Percentiles rank a stretch among this genome's conserved stretches.
phyloP scores from a whole-genome alignment of 2,888 invertebrate genomes.

The Brachyopa scutellaris region DNA sequence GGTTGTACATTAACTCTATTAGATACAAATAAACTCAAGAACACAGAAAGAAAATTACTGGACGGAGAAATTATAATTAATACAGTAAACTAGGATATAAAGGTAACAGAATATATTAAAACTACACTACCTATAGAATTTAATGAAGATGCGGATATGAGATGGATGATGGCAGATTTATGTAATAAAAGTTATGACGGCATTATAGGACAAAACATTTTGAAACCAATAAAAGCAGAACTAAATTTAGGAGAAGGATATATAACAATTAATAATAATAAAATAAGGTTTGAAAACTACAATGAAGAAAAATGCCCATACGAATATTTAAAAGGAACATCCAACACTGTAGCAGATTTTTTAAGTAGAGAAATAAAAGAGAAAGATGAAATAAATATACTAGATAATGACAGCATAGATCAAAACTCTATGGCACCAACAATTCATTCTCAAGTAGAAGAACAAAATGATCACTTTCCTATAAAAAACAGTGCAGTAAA shows the following conservation, averaged over 20 bases:
- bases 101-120: background rate
- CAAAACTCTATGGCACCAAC: background rate
- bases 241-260: background rate
- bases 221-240: background rate
- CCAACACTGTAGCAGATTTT: background rate
- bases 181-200: background rate
- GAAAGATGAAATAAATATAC: background rate
- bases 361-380: background rate
- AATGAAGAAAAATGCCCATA: background rate
- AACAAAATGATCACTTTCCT: background rate
- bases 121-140: background rate
- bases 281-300: background rate
- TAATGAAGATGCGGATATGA: background rate
- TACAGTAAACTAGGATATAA: background rate
- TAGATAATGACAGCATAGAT: background rate
- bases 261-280: background rate
- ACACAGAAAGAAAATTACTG: background rate
- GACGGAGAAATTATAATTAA: background rate
- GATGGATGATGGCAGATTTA: background rate
- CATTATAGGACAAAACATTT: background rate
- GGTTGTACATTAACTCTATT: background rate
- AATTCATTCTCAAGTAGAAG: background rate
- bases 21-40: background rate
- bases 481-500: background rate
- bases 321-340: slow-evolving; percentile 1